Base-by-base conservation (phyloP, 2,888 invertebrate genomes). In the Anaspis maculata region DNA sequence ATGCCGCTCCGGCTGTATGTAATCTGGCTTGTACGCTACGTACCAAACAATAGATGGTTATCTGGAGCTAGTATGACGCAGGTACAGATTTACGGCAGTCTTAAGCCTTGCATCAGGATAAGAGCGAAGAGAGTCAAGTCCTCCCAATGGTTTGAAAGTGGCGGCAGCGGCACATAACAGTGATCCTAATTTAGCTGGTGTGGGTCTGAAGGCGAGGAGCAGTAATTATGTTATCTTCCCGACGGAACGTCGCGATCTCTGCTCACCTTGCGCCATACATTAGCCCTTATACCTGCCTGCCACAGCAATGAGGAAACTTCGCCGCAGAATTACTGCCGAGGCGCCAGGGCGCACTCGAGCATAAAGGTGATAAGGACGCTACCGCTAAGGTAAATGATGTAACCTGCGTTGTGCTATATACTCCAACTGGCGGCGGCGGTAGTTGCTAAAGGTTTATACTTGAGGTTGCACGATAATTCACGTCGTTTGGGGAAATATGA, bases 351-450 rank as follows among this genome's bases (percentile, higher is more conserved):
- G 53, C 61, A 54, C 44, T 57, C 55, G 56, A 59, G 61, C 56
- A 59, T 59, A 56, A 63, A 62, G 61, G 61, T 59, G 64, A 64
- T 62, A 64, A 64, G 62, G 54, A 57, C 45, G 51, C 44, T 42
- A 45, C 49, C 50, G 49, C 50, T 41, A 37, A 58, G 56, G 58
- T 57, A 53, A 48, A 54, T 50, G 52, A 45, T 37, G 45, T 42
- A 45, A 46, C 48, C 46, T 46, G 42, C 34, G 31, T 27, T 29
- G 30, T n/a, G n/a, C n/a, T n/a, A n/a, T n/a, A n/a, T n/a, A n/a
- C n/a, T n/a, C n/a, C n/a, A n/a, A n/a, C n/a, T n/a, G n/a, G n/a
- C n/a, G n/a, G n/a, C n/a, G n/a, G n/a, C n/a, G n/a, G n/a, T n/a
- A n/a, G n/a, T n/a, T n/a, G n/a, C n/a, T 19, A 19, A 9, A 19